Base-by-base conservation (phyloP, 2,888 invertebrate species). In the Mechanitis messenoides region DNA sequence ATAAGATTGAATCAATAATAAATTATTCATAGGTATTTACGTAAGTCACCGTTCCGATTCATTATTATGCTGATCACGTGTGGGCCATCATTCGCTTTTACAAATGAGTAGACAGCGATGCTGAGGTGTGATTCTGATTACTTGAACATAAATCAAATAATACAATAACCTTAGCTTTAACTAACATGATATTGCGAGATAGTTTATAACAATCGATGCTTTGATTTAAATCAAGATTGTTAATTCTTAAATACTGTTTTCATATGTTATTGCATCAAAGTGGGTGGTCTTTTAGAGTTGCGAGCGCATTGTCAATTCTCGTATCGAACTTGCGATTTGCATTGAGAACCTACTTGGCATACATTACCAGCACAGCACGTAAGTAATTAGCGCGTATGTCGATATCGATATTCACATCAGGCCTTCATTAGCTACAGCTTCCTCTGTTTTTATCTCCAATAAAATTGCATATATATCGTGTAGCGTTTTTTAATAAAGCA, bases 301-400 rank as follows among this genome's bases (percentile, higher is more conserved):
- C 74, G 73, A 68, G 83, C 85, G 75, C 87, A 89, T 88, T 89
- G 87, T 85, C 85, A 88, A 90, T 90, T 89, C 88, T 82, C 81
- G 84, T 79, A 87, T 86, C 87, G 88, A 87, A 87, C 87, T 86
- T 82, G 84, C 83, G 81, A 89, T 90, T 90, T 89, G 85, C 90
- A 88, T 89, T 82, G 81, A 82, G 81, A 80, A 83, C 82, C 83
- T 77, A 86, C 83, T 82, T 78, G 74, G 87, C 86, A 87, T 87
- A 87, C 79, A 87, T 88, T 86, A 87, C 81, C 74, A 76, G 79
- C 78, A 78, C 78, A 75, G 76, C 78, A 75, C 77, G 78, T 83
- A 81, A 83, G 79, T 87, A 87, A 88, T 88, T 87, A 87, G 85
- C 78, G 78, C 20, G 74, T 73, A 79, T 76, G 76, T 81, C 79